These are phyloP conservation scores for Acyrthosiphon pisum DNA, from an alignment of 1,140 invertebrate species.

Conservation along the genomic window DNA sequence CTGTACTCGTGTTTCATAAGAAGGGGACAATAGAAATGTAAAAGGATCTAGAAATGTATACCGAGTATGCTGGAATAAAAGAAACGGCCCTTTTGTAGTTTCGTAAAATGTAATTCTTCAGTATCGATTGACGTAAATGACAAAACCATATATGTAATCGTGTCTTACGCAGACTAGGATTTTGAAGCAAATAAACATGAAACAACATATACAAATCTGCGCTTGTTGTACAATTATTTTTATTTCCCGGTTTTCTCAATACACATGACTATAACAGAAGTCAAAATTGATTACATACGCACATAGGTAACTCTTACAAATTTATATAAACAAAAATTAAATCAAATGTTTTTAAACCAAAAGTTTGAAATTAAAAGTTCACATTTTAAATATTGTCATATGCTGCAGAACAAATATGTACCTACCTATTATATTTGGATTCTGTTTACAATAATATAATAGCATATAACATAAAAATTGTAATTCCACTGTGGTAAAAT, in stretches of 20 bases:
- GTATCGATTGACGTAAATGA: slow-evolving; percentile 18
- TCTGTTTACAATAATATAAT: neutral
- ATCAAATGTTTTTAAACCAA: neutral
- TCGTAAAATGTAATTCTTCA: neutral
- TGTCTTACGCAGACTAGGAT: neutral
- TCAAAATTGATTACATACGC: neutral
- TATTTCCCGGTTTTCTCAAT: neutral
- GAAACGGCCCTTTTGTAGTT: neutral
- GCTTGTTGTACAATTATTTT: neutral
- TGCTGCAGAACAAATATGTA: neutral
- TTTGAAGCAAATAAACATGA: neutral
- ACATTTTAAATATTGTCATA: neutral
- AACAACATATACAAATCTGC: neutral
- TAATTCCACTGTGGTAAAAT: neutral
- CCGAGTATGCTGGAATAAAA: slow-evolving; percentile 13
- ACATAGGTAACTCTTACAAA: neutral
- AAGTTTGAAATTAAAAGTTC: neutral
- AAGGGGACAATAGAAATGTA: slow-evolving; percentile 22
- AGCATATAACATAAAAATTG: neutral
- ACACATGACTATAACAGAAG: neutral
- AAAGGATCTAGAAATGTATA: slow-evolving; percentile 20
- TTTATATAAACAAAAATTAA: neutral
- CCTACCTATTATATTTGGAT: neutral
- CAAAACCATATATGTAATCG: neutral
- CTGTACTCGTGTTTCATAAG: neutral